Evolutionary conservation across 2,888 invertebrate genomes (phyloP).

Genomic region (Cheilosia soror): DNA sequence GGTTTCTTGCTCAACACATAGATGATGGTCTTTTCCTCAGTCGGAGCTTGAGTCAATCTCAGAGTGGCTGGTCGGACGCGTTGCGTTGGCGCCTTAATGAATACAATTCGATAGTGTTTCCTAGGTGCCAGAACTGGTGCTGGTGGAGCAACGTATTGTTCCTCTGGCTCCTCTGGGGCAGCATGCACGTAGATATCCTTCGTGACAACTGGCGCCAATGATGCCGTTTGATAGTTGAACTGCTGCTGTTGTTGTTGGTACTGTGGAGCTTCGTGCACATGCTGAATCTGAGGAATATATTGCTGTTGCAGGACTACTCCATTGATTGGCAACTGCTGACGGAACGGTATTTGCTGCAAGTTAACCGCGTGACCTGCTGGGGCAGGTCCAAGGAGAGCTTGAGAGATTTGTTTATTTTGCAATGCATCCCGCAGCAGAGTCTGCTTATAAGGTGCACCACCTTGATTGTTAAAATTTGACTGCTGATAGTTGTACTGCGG

Average conservation of each 20-base stretch:
- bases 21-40: conserved; percentile 83
- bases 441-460: conserved; percentile 56
- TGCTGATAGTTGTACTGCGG: conserved; percentile 81
- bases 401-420: conserved; percentile 77
- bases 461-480: conserved; percentile 38
- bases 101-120: conserved; percentile 83
- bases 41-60: conserved; percentile 79
- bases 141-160: conserved; percentile 76
- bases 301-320: conserved; percentile 39
- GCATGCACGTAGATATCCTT: conserved; percentile 83
- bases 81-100: conserved; percentile 82
- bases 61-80: conserved; percentile 77
- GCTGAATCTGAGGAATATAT: conserved; percentile 37
- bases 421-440: conserved; percentile 78
- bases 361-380: conserved; percentile 42
- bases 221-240: conserved; percentile 32
- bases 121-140: conserved; percentile 79
- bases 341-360: conserved; percentile 58
- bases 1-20: conserved; percentile 83
- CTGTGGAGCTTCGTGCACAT: conserved; percentile 42
- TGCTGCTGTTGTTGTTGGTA: conserved; percentile 55
- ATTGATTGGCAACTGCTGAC: conserved; percentile 70
- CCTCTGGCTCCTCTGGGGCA: conserved; percentile 81
- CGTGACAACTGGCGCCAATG: conserved; percentile 78
- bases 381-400: conserved; percentile 65